Conservation (phyloP, 2,888 invertebrate species). For the Ophioninae sp. region DNA sequence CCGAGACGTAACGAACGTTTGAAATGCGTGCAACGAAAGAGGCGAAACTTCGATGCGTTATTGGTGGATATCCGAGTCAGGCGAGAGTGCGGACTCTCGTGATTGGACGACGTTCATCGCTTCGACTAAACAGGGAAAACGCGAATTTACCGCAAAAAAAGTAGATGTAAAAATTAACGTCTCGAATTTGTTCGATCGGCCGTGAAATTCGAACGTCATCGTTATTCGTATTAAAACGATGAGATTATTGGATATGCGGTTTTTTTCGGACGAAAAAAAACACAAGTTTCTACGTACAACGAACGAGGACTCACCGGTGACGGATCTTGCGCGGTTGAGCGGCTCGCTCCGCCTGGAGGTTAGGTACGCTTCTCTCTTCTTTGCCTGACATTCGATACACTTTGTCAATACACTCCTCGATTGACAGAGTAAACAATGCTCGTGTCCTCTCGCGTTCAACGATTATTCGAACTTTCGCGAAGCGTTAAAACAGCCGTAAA, state of each 20-base stretch:
- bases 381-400: constrained; percentile 76
- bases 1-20: constrained; percentile 30
- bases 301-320: constrained; percentile 78
- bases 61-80: constrained; percentile 75
- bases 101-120: constrained; percentile 71
- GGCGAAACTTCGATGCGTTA: constrained; percentile 70
- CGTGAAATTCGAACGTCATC: background rate
- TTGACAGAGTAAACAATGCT: too few relatives aligned
- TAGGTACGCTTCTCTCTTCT: constrained; percentile 73
- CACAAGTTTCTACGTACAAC: too few relatives aligned
- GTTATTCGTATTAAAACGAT: background rate
- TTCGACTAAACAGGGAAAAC: constrained; percentile 64
- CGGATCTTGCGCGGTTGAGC: constrained; percentile 77
- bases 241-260: constrained; percentile 6
- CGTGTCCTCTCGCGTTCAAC: background rate
- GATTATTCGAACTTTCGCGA: background rate
- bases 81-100: constrained; percentile 69
- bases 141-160: background rate
- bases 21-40: constrained; percentile 40
- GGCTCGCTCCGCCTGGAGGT: constrained; percentile 76
- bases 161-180: constrained; percentile 22
- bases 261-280: background rate
- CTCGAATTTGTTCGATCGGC: constrained; percentile 26
- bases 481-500: constrained; percentile 11
- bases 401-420: constrained; percentile 44